phyloP scores from a whole-genome alignment of 1,140 invertebrate species.

The Macrosteles quadrilineatus region DNA sequence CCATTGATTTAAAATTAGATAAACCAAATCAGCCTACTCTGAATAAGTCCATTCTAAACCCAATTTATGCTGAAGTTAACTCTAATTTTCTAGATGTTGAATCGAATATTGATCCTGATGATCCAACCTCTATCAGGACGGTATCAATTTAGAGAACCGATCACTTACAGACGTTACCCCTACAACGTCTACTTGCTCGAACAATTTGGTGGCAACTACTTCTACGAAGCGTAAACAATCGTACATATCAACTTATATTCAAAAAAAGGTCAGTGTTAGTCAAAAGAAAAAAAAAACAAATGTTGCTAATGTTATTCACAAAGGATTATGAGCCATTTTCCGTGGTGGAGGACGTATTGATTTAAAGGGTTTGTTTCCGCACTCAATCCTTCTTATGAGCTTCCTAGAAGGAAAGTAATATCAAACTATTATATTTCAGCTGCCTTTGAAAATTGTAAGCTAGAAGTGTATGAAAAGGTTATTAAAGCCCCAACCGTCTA shows the following conservation, averaged over 20 bases:
- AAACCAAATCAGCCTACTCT: too few species aligned
- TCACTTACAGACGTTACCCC: too few species aligned
- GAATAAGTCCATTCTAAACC: too few species aligned
- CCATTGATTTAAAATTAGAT: too few species aligned
- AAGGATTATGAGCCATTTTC: conserved; percentile 18
- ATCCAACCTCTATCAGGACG: too few species aligned
- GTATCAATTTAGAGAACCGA: too few species aligned
- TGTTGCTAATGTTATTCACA: not conserved
- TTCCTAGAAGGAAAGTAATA: conserved; percentile 35
- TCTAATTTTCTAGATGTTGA: too few species aligned
- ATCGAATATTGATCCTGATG: too few species aligned
- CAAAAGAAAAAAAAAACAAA: not conserved
- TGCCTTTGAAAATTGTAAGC: conserved; percentile 34
- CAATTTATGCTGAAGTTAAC: too few species aligned
- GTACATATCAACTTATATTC: not conserved
- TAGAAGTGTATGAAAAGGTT: not conserved
- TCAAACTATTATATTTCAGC: conserved; percentile 33
- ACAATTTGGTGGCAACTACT: too few species aligned
- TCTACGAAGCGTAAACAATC: not conserved
- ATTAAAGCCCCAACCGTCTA: conserved; percentile 16
- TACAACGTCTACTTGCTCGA: too few species aligned
- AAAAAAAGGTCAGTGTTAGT: not conserved
- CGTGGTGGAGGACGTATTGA: conserved; percentile 37
- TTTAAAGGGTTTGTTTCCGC: conserved; percentile 32
- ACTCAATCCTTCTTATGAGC: conserved; percentile 14